These are phyloP conservation scores for Gopherus flavomarginatus DNA, from an alignment of 2,113 vertebrate species.

Conservation along the genomic window DNA sequence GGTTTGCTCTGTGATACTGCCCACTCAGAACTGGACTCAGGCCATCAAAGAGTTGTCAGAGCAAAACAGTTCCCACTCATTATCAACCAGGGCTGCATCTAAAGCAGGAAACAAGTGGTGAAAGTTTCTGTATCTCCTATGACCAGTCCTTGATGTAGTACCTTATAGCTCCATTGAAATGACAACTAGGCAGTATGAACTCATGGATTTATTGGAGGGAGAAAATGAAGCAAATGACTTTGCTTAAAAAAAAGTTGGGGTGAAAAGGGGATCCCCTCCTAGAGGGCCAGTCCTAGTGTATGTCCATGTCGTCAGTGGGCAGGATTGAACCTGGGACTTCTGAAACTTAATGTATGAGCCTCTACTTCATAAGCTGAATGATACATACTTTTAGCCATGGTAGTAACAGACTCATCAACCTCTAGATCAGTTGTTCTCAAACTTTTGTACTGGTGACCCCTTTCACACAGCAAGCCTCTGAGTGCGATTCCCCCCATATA, in stretches of 20 bases:
- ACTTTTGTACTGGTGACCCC: no score
- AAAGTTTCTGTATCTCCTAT: neutral
- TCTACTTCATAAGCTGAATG: no score
- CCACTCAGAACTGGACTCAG: fast-evolving
- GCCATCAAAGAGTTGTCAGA: neutral
- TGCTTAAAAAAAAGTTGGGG: neutral
- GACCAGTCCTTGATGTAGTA: neutral
- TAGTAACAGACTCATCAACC: no score
- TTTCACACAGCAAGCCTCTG: no score
- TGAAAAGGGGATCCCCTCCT: neutral
- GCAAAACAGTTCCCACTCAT: neutral
- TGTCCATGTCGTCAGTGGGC: no score
- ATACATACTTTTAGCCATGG: no score
- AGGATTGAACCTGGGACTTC: no score
- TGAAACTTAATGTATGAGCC: no score
- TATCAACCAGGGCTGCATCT: neutral
- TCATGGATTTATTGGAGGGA: neutral
- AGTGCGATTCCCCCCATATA: no score
- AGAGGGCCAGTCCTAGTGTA: neutral
- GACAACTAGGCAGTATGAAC: neutral
- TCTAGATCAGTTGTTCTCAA: no score
- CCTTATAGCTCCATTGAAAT: neutral
- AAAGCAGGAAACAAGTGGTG: neutral
- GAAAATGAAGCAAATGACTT: fast-evolving
- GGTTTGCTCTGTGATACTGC: neutral